Conservation (phyloP, 2,797 vertebrate species). For the Liasis olivaceus region DNA sequence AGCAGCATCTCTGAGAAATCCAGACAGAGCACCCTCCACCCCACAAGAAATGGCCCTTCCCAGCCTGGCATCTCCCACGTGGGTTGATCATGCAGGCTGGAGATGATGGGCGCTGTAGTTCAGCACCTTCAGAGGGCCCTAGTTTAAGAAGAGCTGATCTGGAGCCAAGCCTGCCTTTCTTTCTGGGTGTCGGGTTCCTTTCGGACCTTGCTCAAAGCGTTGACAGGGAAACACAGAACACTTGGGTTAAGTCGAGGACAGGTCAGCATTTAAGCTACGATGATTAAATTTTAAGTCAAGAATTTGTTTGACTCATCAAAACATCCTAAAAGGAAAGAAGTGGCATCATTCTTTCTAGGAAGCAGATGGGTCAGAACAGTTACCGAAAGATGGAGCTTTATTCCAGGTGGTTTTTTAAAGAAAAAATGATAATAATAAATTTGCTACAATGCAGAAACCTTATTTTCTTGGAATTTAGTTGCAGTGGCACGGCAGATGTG, state of each 20-base stretch:
- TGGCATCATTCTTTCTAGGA: not conserved
- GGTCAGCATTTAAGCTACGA: not conserved
- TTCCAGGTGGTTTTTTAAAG: too few relatives aligned
- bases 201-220: not conserved
- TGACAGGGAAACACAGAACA: not conserved
- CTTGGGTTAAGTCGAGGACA: not conserved
- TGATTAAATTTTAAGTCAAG: not conserved
- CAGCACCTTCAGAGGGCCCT: not conserved
- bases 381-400: not conserved
- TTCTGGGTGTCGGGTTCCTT: not conserved
- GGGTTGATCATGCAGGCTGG: not conserved
- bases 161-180: not conserved
- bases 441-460: not conserved
- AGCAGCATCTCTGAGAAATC: not conserved
- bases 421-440: not conserved
- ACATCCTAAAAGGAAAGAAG: not conserved
- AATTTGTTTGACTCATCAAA: not conserved
- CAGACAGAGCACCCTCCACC: not conserved
- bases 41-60: not conserved
- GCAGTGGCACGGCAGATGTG: not conserved
- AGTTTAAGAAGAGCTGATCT: not conserved
- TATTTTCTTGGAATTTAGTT: not conserved
- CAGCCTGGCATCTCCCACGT: not conserved
- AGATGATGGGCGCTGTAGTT: not conserved
- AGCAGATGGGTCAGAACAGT: not conserved